A percentile compares a stretch with the other conserved stretches of the same genome.
Conservation (phyloP, 1,140 invertebrate species). For the Drosophila subpulchrella region DNA sequence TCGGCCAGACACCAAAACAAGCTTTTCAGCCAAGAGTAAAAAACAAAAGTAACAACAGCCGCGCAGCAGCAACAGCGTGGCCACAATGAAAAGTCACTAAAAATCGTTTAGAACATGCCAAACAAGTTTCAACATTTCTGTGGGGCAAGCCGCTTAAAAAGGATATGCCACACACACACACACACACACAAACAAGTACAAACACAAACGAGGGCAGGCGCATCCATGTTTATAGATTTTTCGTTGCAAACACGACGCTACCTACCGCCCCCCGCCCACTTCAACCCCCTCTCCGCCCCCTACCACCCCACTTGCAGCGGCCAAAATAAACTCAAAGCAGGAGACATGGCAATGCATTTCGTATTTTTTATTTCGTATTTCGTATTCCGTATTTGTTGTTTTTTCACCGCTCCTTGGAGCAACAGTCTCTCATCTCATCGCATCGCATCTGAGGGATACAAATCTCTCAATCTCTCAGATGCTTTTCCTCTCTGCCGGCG, state of each 20-base stretch:
- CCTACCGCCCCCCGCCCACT: not conserved
- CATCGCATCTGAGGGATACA: constrained; percentile 30
- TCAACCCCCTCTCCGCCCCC: constrained; percentile 1
- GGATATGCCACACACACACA: constrained; percentile 56
- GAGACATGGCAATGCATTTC: constrained; percentile 55
- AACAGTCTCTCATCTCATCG: constrained; percentile 63
- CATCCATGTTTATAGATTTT: constrained; percentile 75
- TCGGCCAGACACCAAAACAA: constrained; percentile 75
- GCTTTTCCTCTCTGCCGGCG: constrained; percentile 25
- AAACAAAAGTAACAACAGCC: constrained; percentile 28
- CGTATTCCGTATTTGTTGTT: constrained; percentile 24
- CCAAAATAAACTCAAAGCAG: constrained; percentile 73
- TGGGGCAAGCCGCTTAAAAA: constrained; percentile 65
- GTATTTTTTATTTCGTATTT: constrained; percentile 40
- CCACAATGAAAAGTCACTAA: constrained; percentile 61
- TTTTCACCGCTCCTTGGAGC: constrained; percentile 43
- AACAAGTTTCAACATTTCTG: constrained; percentile 74
- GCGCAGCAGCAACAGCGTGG: constrained; percentile 18
- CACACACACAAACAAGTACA: constrained; percentile 9
- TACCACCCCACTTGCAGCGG: constrained; percentile 21
- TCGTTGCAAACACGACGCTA: constrained; percentile 32
- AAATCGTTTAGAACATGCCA: constrained; percentile 77
- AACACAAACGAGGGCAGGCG: constrained; percentile 65
- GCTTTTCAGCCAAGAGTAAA: constrained; percentile 49
- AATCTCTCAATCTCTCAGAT: constrained; percentile 17